Evolutionary conservation across 2,797 vertebrate species (phyloP), one percentile per base, ranked within the genome.

Genomic region (Alfaro cultratus): DNA sequence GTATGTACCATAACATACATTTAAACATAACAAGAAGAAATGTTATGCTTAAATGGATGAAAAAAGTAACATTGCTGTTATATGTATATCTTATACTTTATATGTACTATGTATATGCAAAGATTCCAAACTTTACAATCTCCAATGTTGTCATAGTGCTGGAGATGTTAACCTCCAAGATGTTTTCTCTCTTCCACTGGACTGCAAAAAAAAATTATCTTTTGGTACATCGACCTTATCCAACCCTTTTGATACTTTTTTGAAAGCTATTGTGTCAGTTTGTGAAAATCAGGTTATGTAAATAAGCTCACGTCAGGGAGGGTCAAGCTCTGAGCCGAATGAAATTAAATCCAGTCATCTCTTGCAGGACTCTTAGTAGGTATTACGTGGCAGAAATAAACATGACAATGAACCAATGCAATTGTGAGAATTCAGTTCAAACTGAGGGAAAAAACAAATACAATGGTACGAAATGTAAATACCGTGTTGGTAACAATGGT

Each of bases 301-400:
- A 88, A 84, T 29, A 77, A 77, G 78, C 53, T 80, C 55, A 85
- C 78, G 83, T 51, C 68, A 79, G 67, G 26, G 45, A 83, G 90
- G 83, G 78, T 92, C 79, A 79, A 83, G 71, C 72, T 77, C 91
- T 89, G 81, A 79, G 80, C 78, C 77, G 81, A 85, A 83, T 74
- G 57, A 80, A 77, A 91, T 89, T 89, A 86, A 91, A 91, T 78
- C 79, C 71, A 78, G 83, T 86, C 57, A 79, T 84, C 71, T 83
- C 70, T 73, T 31, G 57, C 53, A 23, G 47, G 86, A 83, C 74
- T 64, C 76, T 83, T 49, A 55, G 76, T n/a, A 74, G 31, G 84
- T 77, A 68, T 80, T 82, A 83, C 87, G 73, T 80, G 82, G 76
- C 43, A 64, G 11, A 85, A 75, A 67, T 71, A 82, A 70, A 81